Evolutionary conservation across 1,140 invertebrate genomes (phyloP).

Genomic region (Rhopalosiphum padi): DNA sequence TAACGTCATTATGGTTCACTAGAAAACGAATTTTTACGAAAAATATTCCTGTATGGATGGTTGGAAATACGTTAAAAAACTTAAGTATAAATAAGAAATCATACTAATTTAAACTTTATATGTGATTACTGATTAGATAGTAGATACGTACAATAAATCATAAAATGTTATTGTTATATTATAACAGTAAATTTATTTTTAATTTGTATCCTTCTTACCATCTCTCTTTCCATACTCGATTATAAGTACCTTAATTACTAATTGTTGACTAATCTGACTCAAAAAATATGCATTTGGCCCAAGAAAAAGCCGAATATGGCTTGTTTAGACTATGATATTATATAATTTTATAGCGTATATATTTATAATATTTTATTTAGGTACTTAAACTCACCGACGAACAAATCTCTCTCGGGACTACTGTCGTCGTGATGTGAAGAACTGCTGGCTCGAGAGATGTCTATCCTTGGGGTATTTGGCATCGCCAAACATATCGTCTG

Average conservation of each 20-base stretch:
- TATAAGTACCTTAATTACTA: neutral
- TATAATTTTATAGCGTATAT: neutral
- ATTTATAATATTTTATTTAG: neutral
- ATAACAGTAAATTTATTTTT: neutral
- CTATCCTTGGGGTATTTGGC: slow-evolving; percentile 74
- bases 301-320: neutral
- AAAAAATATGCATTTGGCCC: neutral
- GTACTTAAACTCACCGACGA: slow-evolving; percentile 63
- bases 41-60: neutral
- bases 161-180: neutral
- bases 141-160: too few species aligned
- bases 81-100: neutral
- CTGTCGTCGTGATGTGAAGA: slow-evolving; percentile 84
- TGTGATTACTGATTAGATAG: too few species aligned
- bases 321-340: neutral
- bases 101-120: neutral
- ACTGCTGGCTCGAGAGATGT: slow-evolving; percentile 85
- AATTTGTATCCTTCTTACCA: neutral
- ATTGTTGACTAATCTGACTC: neutral
- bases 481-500: slow-evolving; percentile 59
- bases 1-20: neutral
- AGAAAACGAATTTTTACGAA: fast-evolving
- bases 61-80: neutral
- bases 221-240: neutral
- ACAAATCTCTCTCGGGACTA: slow-evolving; percentile 78